Evolutionary conservation across 2,797 vertebrate species (phyloP), one percentile per base, ranked within the genome.

Genomic region (Pseudotriccus pelzelni): DNA sequence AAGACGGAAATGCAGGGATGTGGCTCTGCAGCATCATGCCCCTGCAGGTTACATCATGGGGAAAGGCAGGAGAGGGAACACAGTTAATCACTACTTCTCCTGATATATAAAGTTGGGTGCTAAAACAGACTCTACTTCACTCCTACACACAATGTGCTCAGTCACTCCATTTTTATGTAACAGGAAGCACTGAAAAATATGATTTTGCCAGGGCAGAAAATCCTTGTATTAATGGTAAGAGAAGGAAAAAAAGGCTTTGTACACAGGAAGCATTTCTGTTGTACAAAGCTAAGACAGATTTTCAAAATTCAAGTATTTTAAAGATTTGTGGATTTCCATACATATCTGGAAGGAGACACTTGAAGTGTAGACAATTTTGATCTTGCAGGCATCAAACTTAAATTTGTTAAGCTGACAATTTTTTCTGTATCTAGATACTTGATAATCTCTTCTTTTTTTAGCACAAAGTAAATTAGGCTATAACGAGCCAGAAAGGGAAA

Each of bases 81-180:
- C 64, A 67, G 47, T 25, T 93, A 49, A 74, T 60, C 56, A 10
- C 55, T 87, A 3, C 30, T 80, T 74, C 49, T 60, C 46, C 84
- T 78, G 69, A n/a, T 67, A 58, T 43, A 43, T 6, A 7, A n/a
- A 25, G 50, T 3, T 86, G 68, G 41, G 20, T 93, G 87, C 94
- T 92, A 74, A 88, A 94, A 17, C 73, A 91, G 80, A 39, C 36
- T 87, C 79, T 59, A 3, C 76, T 89, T 81, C 67, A 52, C 95
- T 93, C 93, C 92, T 91, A 91, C 91, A 39, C 72, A 80, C 89
- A 95, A 55, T 93, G 91, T 94, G 92, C 87, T 96, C 91, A 53
- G 22, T 72, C 27, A 6, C 79, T 86, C 9, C 1, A 32, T 66
- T 86, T 96, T 93, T 89, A 91, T 91, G 34, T 76, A 93, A 90